A percentile compares a stretch with the other conserved stretches of the same genome.
These are phyloP conservation scores for Chondrilla cf. caribensis DNA, from an alignment of 37 sponge, comb jelly and placozoan species.

Conservation along the genomic window DNA sequence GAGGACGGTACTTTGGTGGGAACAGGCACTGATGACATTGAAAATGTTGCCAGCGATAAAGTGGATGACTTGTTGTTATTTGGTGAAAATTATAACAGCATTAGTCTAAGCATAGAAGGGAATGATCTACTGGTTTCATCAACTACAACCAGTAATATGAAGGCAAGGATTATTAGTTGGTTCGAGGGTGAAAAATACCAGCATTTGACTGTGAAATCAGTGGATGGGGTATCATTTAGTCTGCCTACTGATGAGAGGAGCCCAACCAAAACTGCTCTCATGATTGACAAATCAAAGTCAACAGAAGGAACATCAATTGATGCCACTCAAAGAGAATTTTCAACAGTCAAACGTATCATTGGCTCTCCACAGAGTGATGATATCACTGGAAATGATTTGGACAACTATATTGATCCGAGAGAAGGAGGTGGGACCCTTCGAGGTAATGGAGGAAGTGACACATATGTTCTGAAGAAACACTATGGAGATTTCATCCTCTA, in stretches of 20 bases:
- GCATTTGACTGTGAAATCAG: background rate
- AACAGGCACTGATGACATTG: slow-evolving; percentile 6
- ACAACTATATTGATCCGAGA: slow-evolving; percentile 22
- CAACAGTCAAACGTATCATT: background rate
- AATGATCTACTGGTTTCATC: background rate
- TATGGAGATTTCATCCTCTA: slow-evolving; percentile 1
- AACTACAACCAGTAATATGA: background rate
- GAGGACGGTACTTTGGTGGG: no score
- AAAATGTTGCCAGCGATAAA: slow-evolving; percentile 19
- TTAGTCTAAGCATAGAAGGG: background rate
- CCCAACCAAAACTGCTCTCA: no score
- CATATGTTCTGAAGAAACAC: slow-evolving; percentile 12
- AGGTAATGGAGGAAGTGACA: slow-evolving; percentile 19
- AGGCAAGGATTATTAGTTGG: background rate
- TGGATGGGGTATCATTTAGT: no score
- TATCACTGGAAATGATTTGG: background rate
- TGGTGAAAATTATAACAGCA: background rate
- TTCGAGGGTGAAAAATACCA: background rate
- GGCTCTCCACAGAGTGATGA: background rate
- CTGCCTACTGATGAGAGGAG: no score
- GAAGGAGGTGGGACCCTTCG: background rate
- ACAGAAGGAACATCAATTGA: no score
- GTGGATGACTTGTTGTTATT: slow-evolving; percentile 17
- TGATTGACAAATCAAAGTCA: no score
- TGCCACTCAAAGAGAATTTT: no score